Evolutionary conservation across 1,140 invertebrate species (phyloP).

Genomic region (Lutraria rhynchaena): DNA sequence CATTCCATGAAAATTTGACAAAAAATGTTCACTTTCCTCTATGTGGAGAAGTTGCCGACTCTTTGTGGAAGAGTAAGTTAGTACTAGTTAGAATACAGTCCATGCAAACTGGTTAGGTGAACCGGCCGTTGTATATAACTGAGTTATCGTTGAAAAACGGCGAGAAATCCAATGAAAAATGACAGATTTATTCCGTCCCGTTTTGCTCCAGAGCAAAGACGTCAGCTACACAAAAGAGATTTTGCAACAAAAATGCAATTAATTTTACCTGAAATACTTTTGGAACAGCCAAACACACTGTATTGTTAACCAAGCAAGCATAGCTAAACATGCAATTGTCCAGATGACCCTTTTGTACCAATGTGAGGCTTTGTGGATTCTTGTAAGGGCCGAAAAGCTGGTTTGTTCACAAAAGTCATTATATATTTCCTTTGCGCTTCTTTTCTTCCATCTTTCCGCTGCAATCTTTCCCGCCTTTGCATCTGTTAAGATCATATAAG

Average conservation of each 20-base stretch:
- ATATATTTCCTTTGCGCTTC: slow-evolving; percentile 39
- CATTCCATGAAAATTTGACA: no score
- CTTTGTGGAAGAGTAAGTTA: no score
- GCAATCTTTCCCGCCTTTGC: slow-evolving; percentile 44
- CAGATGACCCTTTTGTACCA: slow-evolving; percentile 65
- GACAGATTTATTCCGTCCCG: background rate
- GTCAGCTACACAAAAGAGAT: no score
- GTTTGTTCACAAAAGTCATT: slow-evolving; percentile 68
- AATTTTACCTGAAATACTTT: slow-evolving; percentile 65
- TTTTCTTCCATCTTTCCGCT: slow-evolving; percentile 25
- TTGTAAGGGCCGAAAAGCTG: slow-evolving; percentile 73
- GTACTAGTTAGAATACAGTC: no score
- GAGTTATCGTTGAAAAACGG: no score
- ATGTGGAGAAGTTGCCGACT: no score
- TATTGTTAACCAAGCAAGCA: slow-evolving; percentile 64
- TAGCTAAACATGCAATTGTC: slow-evolving; percentile 63
- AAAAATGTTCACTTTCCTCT: no score
- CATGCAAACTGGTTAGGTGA: no score
- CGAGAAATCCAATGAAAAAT: no score
- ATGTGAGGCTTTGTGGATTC: slow-evolving; percentile 70
- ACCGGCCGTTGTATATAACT: background rate
- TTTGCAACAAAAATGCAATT: no score
- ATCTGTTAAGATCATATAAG: background rate
- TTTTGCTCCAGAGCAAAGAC: background rate
- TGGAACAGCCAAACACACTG: slow-evolving; percentile 72